A percentile compares a stretch with the other conserved stretches of the same genome.
Conservation (phyloP, 2,113 vertebrate genomes). For the Orycteropus afer region DNA sequence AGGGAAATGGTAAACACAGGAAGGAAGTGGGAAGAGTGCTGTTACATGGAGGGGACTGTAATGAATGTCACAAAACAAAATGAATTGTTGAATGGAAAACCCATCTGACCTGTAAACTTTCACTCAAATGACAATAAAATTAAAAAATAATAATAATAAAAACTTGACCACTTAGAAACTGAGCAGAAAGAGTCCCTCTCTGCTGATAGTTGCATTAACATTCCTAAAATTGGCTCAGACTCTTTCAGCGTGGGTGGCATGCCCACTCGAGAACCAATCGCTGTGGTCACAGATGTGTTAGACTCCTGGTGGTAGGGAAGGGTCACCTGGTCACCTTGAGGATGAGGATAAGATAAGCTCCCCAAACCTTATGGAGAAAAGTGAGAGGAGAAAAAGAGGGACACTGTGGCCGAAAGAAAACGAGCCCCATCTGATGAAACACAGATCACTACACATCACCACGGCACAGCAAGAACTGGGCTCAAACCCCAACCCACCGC, state of each 20-base stretch:
- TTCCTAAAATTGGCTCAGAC: not conserved
- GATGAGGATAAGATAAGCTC: not conserved
- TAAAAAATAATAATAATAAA: too few species aligned
- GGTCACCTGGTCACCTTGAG: not conserved
- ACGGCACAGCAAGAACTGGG: not conserved
- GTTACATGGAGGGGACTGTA: too few species aligned
- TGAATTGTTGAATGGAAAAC: too few species aligned
- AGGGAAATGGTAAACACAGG: too few species aligned
- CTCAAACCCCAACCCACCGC: too few species aligned
- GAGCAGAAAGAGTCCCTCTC: not conserved
- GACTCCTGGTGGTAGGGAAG: not conserved
- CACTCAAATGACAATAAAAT: too few species aligned
- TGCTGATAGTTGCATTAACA: not conserved
- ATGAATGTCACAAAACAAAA: too few species aligned
- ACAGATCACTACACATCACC: fast-evolving
- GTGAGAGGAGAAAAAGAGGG: not conserved
- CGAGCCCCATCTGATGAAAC: not conserved
- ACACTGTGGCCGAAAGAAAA: not conserved
- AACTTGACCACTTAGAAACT: not conserved
- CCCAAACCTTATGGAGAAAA: not conserved
- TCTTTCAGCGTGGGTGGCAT: not conserved
- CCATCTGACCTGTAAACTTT: too few species aligned
- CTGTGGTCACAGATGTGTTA: not conserved
- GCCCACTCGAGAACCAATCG: not conserved
- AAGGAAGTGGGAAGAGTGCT: too few species aligned